Evolutionary conservation across 2,888 invertebrate species (phyloP), one percentile per base, ranked within the genome.

Genomic region (Xestobium rufovillosum): DNA sequence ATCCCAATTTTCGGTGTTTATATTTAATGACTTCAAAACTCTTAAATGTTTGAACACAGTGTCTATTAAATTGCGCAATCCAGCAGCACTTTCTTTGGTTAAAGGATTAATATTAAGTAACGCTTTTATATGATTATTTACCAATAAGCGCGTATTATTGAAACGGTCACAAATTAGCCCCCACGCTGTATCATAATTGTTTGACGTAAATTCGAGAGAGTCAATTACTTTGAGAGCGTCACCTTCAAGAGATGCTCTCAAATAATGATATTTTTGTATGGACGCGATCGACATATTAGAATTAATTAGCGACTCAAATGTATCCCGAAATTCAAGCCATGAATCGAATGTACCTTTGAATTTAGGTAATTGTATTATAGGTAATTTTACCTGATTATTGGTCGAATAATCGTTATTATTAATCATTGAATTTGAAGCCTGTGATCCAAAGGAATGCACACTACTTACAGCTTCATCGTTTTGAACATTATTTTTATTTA

Each of bases 191-290:
- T 23, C 9, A 12, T 39, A 39, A 32, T 39, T 39, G 3, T 9
- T 9, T 13, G 39, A 31, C 27, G 36, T 26, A 14, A 36, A 25
- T 14, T 31, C 32, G 1, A 36, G n/a, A 2, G 39, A 26, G 1
- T 36, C 12, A 14, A 36, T 39, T 1, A 35, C 31, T 13, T 39
- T 12, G 8, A 23, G 26, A 2, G 41, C 41, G 2, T 9, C 17
- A 1, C 32, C 37, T 9, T 28, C 9, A 9, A 40, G 11, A 19
- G 17, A 13, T 4, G 34, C 23, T 6, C 30, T 6, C 3, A 38
- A 31, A 11, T 38, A 38, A 26, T 41, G 35, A 14, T 34, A 41
- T 14, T 41, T 41, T 31, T 41, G 26, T 14, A 38, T 26, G 9
- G 17, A 4, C 6, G 26, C 16, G 17, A 38, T 23, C 8, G 26